Evolutionary conservation across 2,113 vertebrate species (phyloP), one percentile per base, ranked within the genome.

Genomic region (Cochlearius cochlearius): DNA sequence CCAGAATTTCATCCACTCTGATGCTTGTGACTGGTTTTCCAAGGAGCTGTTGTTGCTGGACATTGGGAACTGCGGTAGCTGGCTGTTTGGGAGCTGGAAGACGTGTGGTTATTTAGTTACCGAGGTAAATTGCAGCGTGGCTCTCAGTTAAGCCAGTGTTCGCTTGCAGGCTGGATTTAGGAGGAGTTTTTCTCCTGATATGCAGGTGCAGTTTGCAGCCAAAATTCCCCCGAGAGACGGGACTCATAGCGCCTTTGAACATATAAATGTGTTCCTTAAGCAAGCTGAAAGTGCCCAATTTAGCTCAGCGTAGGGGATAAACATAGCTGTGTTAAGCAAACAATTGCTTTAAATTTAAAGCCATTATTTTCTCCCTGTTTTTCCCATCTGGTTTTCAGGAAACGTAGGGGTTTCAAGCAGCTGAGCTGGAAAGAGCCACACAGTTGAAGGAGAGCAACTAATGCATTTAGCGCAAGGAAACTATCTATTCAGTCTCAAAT

Each of bases 91-190:
- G 56, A 39, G 38, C 29, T 27, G 29, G 56, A 59, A 71, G 38
- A 55, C 7, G 11, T 10, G 9, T 3, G 1, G 10, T 39, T 50
- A 21, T 75, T 67, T 52, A 47, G 34, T 69, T 89, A 49, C 30
- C 0, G 0, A 12, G 26, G 17, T 63, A 17, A 60, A 5, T 50
- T 62, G 4, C 4, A 27, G 49, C 1, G 0, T 15, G 29, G 52
- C 22, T 85, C 0, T 0, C n/a, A 47, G 32, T 43, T 62, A 55
- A 72, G 13, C 25, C 56, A 45, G 30, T 4, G 17, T 52, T 86
- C n/a, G 11, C 15, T 36, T 77, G 34, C 41, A 91, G 36, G 16
- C 34, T 88, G 75, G 22, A 71, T 55, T 78, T 62, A 79, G 23
- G 4, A 55, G 41, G 47, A 69, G 3, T 55, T 14, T 77, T 53